Evolutionary conservation across 2,797 vertebrate genomes (phyloP).

Genomic region (Rhinichthys osculus): DNA sequence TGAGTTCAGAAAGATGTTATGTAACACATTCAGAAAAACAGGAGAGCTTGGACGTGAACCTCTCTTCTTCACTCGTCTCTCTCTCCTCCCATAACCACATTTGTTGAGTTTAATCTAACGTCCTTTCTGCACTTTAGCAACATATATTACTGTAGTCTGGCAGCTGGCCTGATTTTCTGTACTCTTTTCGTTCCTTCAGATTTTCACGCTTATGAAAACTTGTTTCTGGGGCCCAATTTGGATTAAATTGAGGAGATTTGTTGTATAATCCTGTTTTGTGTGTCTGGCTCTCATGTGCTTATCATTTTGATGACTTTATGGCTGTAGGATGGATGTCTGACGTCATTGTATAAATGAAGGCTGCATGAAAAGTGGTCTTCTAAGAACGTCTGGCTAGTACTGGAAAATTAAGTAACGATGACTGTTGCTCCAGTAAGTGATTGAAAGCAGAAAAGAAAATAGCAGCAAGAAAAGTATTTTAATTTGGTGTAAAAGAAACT

Average conservation of each 20-base stretch:
- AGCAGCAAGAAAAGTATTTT: neutral
- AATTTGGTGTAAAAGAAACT: neutral
- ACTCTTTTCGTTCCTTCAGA: slow-evolving; percentile 33
- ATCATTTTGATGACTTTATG: slow-evolving; percentile 9
- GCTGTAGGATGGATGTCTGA: neutral
- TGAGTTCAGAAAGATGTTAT: slow-evolving; percentile 76
- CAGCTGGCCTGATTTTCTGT: slow-evolving; percentile 62
- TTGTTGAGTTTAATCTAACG: slow-evolving; percentile 45
- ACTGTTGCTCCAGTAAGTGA: neutral
- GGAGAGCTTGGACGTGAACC: slow-evolving; percentile 13
- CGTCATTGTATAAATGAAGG: neutral
- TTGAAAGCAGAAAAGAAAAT: neutral
- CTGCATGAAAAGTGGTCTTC: neutral
- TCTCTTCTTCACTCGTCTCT: slow-evolving; percentile 14
- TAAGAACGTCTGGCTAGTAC: neutral
- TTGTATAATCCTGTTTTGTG: slow-evolving; percentile 23
- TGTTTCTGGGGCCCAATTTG: neutral
- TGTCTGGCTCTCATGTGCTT: slow-evolving; percentile 11
- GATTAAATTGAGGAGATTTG: neutral
- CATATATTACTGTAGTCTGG: slow-evolving; percentile 65
- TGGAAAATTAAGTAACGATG: neutral
- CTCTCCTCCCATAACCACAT: slow-evolving; percentile 30
- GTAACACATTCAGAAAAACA: slow-evolving; percentile 63
- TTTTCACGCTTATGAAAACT: slow-evolving; percentile 20
- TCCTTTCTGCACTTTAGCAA: slow-evolving; percentile 47